A percentile compares a stretch with the other conserved stretches of the same genome.
These are phyloP conservation scores for Meandrusa payeni DNA, from an alignment of 2,888 invertebrate species.

Conservation along the genomic window DNA sequence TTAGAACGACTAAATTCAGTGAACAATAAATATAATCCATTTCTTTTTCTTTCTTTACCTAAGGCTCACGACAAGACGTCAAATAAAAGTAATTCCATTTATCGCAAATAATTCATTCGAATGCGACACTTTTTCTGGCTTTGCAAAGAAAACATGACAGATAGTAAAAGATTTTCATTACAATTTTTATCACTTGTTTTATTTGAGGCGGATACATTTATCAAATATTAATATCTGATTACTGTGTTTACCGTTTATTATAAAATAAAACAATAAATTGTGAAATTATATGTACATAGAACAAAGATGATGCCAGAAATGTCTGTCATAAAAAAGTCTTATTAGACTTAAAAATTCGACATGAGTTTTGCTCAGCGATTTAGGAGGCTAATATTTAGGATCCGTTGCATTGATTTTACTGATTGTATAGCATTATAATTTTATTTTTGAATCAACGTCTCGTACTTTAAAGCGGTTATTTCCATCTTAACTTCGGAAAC, in stretches of 20 bases:
- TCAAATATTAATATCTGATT: neutral
- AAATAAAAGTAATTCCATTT: slow-evolving; percentile 18
- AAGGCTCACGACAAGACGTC: neutral
- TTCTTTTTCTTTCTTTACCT: neutral
- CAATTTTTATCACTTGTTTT: slow-evolving; percentile 3
- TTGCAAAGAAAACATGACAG: slow-evolving; percentile 9
- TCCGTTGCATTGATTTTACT: too few species aligned
- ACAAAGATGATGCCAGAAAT: too few species aligned
- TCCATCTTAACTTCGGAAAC: too few species aligned
- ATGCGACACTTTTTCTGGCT: slow-evolving; percentile 17
- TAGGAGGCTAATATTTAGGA: too few species aligned
- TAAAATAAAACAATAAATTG: neutral
- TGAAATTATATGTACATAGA: too few species aligned
- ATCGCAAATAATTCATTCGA: slow-evolving; percentile 15
- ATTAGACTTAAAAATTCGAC: too few species aligned
- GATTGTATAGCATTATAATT: too few species aligned
- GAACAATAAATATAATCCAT: too few species aligned
- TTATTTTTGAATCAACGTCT: too few species aligned
- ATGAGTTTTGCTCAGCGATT: too few species aligned
- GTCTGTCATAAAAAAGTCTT: too few species aligned
- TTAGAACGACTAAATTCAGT: neutral
- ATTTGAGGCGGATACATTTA: slow-evolving; percentile 1
- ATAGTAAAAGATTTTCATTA: slow-evolving; percentile 10
- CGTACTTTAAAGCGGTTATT: too few species aligned
- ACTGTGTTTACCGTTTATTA: neutral